These are phyloP conservation scores for Sepioteuthis lessoniana DNA, from an alignment of 2,888 invertebrate species.

Conservation along the genomic window DNA sequence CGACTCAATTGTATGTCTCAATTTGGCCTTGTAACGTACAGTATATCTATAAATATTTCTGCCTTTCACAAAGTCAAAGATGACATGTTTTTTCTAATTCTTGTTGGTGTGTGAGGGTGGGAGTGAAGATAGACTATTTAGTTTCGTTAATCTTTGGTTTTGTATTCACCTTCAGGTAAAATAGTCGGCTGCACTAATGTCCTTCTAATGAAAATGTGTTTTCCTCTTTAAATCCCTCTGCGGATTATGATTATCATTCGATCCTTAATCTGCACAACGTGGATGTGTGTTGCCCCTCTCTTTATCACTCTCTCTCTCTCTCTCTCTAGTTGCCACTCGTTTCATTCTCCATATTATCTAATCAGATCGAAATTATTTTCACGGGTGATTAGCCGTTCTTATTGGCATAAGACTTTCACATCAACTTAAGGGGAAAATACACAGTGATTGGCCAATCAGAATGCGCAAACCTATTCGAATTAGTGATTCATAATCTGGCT, in stretches of 20 bases:
- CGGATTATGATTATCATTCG: neutral
- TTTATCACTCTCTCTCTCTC: neutral
- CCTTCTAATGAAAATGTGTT: neutral
- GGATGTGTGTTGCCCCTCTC: neutral
- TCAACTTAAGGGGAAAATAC: neutral
- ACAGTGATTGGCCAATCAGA: neutral
- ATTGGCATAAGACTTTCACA: neutral
- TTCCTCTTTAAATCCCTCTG: neutral
- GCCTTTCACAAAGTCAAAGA: too few relatives aligned
- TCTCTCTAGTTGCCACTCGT: too few relatives aligned
- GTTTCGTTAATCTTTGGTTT: neutral
- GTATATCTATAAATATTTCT: too few relatives aligned
- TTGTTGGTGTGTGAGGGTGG: too few relatives aligned
- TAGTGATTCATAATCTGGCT: conserved; percentile 18
- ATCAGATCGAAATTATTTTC: neutral
- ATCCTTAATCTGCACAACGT: neutral
- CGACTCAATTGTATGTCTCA: too few relatives aligned
- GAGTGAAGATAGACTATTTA: neutral
- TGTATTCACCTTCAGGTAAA: neutral
- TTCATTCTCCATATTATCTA: neutral
- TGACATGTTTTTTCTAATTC: too few relatives aligned
- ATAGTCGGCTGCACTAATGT: neutral
- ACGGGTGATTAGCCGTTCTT: neutral
- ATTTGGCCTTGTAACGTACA: too few relatives aligned
- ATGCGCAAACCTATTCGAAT: neutral